phyloP scores from a whole-genome alignment of 2,113 vertebrate species.

The Lagopus leucura region DNA sequence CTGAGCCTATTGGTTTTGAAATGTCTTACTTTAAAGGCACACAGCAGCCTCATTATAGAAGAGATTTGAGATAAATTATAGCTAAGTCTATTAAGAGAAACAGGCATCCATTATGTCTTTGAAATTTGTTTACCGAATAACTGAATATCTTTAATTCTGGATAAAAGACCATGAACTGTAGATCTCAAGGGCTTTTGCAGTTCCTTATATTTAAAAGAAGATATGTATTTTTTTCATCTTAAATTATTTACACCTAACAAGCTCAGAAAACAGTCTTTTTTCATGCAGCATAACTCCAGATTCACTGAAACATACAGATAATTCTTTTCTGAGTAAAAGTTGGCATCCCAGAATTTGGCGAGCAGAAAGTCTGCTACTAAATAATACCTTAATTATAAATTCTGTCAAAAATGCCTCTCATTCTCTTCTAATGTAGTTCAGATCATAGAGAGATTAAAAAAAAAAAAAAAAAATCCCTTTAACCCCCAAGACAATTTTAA shows the following conservation, averaged over 20 bases:
- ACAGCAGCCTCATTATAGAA: background rate
- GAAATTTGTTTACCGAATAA: conserved; percentile 62
- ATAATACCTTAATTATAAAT: conserved; percentile 51
- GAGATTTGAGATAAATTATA: background rate
- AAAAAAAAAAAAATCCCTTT: conserved; percentile 7
- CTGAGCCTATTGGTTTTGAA: background rate
- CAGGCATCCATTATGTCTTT: conserved; percentile 25
- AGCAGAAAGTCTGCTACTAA: background rate
- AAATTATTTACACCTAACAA: conserved; percentile 60
- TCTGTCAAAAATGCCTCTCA: background rate
- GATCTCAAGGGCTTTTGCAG: background rate
- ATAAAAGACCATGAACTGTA: conserved; percentile 10
- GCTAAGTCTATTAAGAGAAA: background rate
- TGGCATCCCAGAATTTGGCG: background rate
- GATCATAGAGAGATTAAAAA: background rate
- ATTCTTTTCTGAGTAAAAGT: background rate
- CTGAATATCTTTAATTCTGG: conserved; percentile 54
- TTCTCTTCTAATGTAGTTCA: conserved; percentile 36
- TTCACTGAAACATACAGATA: background rate
- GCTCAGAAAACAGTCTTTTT: conserved; percentile 22
- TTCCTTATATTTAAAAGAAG: conserved; percentile 52
- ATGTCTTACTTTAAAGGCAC: background rate
- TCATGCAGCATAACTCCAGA: conserved; percentile 26
- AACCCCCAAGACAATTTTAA: background rate
- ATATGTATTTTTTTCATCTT: background rate